Base-by-base conservation (phyloP, 2,888 invertebrate species). In the Suillia variegata region DNA sequence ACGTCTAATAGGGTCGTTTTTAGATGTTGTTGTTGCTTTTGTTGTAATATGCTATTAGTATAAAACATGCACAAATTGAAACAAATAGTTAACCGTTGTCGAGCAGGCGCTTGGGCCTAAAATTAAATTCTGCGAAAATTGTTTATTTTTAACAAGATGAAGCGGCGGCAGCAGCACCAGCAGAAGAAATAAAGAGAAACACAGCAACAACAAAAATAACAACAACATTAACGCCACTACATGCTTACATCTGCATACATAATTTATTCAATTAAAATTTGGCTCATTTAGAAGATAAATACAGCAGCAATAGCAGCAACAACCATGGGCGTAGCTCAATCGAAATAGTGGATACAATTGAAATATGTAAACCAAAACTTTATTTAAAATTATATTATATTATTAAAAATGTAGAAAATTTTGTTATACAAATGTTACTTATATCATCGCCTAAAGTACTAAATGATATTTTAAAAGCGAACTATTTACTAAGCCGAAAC, bases 211-310 rank as follows among this genome's bases (percentile, higher is more conserved):
- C 31, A 31, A 31, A 6, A 31, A 38, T n/a, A 38, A 38, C 38
- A 38, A n/a, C 38, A 38, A 38, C 38, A 38, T 13, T n/a, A 38
- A 38, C n/a, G 4, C 12, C 17, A 20, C 45, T 45, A 45, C 45
- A 45, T 45, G 45, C 45, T 45, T 45, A 45, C 45, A 54, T 42
- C 26, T 45, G 20, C 60, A 60, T 62, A 64, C 62, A 62, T 62
- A 64, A 62, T 62, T 62, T 62, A 64, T 61, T 62, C 62, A 61
- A 60, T 62, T 62, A 62, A 58, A 60, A 56, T 58, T 45, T 60
- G 56, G 53, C 62, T 62, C 64, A 62, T 64, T 64, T 64, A 54
- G 58, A 60, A 64, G 53, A 62, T 56, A 60, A 64, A 62, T 18
- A 49, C 54, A 48, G 38, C 38, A 54, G 54, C 38, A 50, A 24